These are phyloP conservation scores for Cyrtorhinus lividipennis DNA, from an alignment of 1,140 invertebrate genomes.

Conservation along the genomic window DNA sequence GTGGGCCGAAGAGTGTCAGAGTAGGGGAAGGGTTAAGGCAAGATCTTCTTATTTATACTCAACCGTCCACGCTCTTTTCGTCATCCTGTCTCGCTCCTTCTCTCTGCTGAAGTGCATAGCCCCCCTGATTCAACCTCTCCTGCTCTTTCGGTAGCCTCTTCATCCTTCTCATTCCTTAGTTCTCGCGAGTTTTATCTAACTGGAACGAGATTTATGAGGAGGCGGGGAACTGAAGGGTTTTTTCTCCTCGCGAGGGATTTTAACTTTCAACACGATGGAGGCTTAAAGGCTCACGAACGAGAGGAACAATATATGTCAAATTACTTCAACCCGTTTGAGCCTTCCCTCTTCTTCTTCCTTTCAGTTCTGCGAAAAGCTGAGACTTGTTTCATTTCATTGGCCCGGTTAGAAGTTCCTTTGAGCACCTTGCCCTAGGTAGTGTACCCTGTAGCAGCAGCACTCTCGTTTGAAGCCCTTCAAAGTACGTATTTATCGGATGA, in stretches of 20 bases:
- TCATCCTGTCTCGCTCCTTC: neutral
- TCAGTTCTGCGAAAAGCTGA: no score
- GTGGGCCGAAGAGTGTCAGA: neutral
- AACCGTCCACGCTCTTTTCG: neutral
- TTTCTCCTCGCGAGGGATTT: neutral
- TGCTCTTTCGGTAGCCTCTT: no score
- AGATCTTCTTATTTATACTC: conserved; percentile 7
- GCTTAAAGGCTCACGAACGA: neutral
- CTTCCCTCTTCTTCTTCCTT: neutral
- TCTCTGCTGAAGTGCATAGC: neutral
- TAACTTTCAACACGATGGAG: neutral
- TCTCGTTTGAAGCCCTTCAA: no score
- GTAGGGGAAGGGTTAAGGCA: neutral
- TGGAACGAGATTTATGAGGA: conserved; percentile 4
- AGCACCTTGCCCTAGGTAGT: no score
- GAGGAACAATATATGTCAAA: conserved; percentile 2
- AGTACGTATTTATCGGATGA: no score
- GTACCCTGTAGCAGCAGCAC: no score
- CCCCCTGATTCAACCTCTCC: conserved; percentile 3
- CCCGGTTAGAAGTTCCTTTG: no score
- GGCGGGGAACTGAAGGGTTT: neutral
- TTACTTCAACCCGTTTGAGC: neutral
- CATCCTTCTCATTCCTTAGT: no score
- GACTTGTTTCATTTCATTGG: neutral
- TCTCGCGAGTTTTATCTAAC: conserved; percentile 4